A percentile compares a stretch with the other conserved stretches of the same genome.
These are phyloP conservation scores for Drosophila baimaii DNA, from an alignment of 1,140 invertebrate species.

Conservation along the genomic window DNA sequence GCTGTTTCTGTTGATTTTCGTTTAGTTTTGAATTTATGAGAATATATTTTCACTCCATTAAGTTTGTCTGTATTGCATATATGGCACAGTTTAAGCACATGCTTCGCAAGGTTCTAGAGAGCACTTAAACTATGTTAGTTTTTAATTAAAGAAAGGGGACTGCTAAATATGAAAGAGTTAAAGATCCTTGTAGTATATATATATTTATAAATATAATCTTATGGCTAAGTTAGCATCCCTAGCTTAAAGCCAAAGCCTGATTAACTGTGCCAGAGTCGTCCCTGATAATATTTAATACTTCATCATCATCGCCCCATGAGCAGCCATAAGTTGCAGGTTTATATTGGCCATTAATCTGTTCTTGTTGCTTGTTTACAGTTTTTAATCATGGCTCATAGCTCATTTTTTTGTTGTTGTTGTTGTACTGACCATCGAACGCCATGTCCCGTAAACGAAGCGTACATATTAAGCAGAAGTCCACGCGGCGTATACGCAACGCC, in stretches of 20 bases:
- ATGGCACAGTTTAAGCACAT: not conserved
- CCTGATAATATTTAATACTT: constrained; percentile 14
- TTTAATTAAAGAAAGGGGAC: not conserved
- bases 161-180: too few relatives aligned
- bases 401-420: not conserved
- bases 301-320: not conserved
- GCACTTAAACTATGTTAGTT: constrained; percentile 5
- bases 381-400: constrained; percentile 1
- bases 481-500: constrained; percentile 29
- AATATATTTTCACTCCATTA: constrained; percentile 6
- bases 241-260: not conserved
- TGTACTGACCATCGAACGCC: not conserved
- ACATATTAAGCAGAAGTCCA: constrained; percentile 60
- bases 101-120: not conserved
- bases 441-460: constrained; percentile 27
- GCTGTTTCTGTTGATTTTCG: constrained; percentile 12
- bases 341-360: constrained; percentile 7
- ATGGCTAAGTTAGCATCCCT: too few relatives aligned
- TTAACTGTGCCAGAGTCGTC: constrained; percentile 6
- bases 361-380: constrained; percentile 19
- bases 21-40: not conserved
- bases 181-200: too few relatives aligned
- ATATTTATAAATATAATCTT: too few relatives aligned
- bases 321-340: constrained; percentile 2
- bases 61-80: not conserved